A percentile compares a stretch with the other conserved stretches of the same genome.
Conservation (phyloP, 2,113 vertebrate species). For the Nothobranchius furzeri region DNA sequence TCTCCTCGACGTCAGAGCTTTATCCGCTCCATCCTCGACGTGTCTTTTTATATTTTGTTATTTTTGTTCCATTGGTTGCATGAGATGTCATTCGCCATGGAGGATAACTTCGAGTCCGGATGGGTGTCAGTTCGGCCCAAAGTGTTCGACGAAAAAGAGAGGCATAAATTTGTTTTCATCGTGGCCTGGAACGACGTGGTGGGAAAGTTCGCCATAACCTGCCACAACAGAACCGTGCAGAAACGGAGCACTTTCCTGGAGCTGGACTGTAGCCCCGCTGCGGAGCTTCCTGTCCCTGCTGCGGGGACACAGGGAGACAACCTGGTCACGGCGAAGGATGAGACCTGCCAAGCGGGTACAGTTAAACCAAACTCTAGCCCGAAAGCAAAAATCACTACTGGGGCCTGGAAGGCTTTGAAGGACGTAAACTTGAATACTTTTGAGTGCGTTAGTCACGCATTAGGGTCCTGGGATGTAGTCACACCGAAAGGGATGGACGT, state of each 20-base stretch:
- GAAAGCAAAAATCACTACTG: slow-evolving; percentile 31
- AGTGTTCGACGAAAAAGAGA: slow-evolving; percentile 91
- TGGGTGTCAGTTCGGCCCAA: slow-evolving; percentile 95
- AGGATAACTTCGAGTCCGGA: slow-evolving; percentile 91
- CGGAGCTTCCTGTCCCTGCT: not conserved
- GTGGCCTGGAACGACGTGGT: slow-evolving; percentile 98
- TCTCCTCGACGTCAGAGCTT: slow-evolving; percentile 26
- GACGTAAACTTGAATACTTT: slow-evolving; percentile 22
- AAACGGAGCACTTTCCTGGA: slow-evolving; percentile 84
- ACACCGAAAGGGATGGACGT: slow-evolving; percentile 69
- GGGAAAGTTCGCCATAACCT: slow-evolving; percentile 96
- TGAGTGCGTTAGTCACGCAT: slow-evolving; percentile 48
- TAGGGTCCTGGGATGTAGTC: slow-evolving; percentile 59
- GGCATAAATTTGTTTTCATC: slow-evolving; percentile 95
- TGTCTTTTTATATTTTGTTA: slow-evolving; percentile 2
- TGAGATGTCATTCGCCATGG: slow-evolving; percentile 89
- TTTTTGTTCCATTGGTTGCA: slow-evolving; percentile 29
- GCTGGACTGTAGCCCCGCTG: slow-evolving; percentile 34
- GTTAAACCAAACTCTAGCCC: slow-evolving; percentile 41
- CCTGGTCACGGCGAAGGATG: slow-evolving; percentile 33
- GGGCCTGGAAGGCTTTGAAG: slow-evolving; percentile 29
- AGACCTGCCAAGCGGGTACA: slow-evolving; percentile 26
- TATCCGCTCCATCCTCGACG: not conserved
- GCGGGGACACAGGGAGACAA: slow-evolving; percentile 41
- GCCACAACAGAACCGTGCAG: slow-evolving; percentile 94